A percentile compares a stretch with the other conserved stretches of the same genome.
phyloP scores from a whole-genome alignment of 2,888 invertebrate species.

The Nasonovia ribisnigri region DNA sequence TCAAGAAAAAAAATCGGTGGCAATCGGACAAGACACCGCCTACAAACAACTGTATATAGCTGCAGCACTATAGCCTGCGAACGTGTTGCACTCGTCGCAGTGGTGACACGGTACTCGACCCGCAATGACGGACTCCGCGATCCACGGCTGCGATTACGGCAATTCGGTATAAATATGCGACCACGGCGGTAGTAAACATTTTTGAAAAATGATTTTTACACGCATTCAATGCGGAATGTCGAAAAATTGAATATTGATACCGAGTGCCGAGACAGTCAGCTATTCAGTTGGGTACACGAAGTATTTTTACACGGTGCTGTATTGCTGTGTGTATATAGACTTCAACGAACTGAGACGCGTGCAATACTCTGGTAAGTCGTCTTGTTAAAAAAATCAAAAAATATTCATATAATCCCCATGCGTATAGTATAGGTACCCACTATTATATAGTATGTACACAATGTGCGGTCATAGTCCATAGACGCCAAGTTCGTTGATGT shows the following conservation, averaged over 20 bases:
- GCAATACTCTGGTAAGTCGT: not conserved
- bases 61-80: not conserved
- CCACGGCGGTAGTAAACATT: not conserved
- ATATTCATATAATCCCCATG: not conserved
- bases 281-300: not conserved
- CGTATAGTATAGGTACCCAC: not conserved
- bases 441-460: not conserved
- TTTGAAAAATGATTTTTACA: slow-evolving; percentile 29
- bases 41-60: not conserved
- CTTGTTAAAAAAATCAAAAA: not conserved
- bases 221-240: not conserved
- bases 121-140: not conserved
- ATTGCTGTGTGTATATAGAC: slow-evolving; percentile 17
- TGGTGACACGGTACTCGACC: slow-evolving; percentile 38
- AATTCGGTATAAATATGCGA: not conserved
- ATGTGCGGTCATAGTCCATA: not conserved
- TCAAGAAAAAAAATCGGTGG: slow-evolving; percentile 3
- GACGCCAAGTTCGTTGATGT: not conserved
- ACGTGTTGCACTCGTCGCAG: not conserved
- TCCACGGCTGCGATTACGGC: not conserved
- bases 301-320: slow-evolving; percentile 23
- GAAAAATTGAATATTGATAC: not conserved
- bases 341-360: not conserved
- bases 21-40: not conserved
- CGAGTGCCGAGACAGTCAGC: not conserved